Conservation (phyloP, 2,113 vertebrate genomes). For the Patagioenas fasciata region DNA sequence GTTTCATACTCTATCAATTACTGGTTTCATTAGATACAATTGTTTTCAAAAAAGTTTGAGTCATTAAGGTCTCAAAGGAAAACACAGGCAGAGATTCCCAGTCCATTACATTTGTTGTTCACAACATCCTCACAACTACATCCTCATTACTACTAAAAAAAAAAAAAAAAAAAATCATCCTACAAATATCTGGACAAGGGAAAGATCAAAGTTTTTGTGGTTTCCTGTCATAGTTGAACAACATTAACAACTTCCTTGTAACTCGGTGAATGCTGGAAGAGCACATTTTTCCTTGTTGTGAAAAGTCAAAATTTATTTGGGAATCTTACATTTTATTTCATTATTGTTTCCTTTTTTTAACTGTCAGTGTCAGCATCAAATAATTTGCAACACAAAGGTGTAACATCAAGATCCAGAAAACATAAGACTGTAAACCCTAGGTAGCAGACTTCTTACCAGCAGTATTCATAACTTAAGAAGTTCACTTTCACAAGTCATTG, state of each 20-base stretch:
- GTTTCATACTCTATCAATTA: neutral
- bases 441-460: neutral
- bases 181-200: neutral
- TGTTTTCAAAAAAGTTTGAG: neutral
- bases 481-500: neutral
- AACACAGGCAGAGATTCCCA: neutral
- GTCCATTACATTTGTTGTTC: neutral
- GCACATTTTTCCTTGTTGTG: neutral
- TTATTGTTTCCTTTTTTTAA: neutral
- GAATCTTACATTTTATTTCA: neutral
- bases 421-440: fast-evolving
- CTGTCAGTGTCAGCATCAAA: neutral
- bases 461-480: neutral
- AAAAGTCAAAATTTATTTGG: neutral
- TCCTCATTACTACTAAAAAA: neutral
- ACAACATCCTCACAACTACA: neutral
- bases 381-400: neutral
- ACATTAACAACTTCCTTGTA: neutral
- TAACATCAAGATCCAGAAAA: neutral
- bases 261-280: neutral
- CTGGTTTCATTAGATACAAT: neutral
- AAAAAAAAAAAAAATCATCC: neutral
- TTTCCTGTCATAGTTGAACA: neutral
- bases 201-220: neutral
- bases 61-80: neutral